Base-by-base conservation (phyloP, 2,888 invertebrate species). In the Laothoe populi region DNA sequence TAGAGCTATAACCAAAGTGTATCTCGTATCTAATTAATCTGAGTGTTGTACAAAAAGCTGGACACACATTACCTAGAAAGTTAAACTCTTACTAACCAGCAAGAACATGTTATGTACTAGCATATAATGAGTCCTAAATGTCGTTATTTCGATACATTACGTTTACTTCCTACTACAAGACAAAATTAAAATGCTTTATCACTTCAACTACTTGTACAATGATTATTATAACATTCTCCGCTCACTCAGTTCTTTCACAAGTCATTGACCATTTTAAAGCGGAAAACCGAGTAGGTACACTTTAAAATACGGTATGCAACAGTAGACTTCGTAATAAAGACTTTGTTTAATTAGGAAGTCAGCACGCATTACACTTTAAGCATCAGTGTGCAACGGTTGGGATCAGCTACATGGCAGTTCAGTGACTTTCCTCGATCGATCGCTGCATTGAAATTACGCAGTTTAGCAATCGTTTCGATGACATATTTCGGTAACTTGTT, bases 341-440 rank as follows among this genome's bases (percentile, higher is more conserved):
- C 40, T 35, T n/a, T 11, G 40, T 76, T 81, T 79, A 80, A 82
- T 75, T 76, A 77, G 38, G 38, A 38, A 10, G 1, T 11, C 38
- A 13, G 13, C 38, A 38, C 38, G 13, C 38, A 38, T 31, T 31
- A 13, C 13, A 38, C 38, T 38, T 38, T 38, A 11, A 38, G 38
- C 38, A 38, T 2, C 4, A 26, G 35, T 13, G 13, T 13, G 10
- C 4, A 13, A 38, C 4, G 13, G 3, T 13, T 38, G 38, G 2
- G 38, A 38, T 38, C 4, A 38, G 2, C n/a, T n/a, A n/a, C n/a
- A n/a, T n/a, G n/a, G n/a, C n/a, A n/a, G n/a, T n/a, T n/a, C 7
- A 8, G 31, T 5, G 7, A 5, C 8, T 31, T 31, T 31, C 2
- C 7, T 5, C 31, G 31, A 8, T 4, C 31, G 31, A 2, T 31